A percentile compares a stretch with the other conserved stretches of the same genome.
Conservation (phyloP, 2,888 invertebrate genomes). For the Cancer borealis region DNA sequence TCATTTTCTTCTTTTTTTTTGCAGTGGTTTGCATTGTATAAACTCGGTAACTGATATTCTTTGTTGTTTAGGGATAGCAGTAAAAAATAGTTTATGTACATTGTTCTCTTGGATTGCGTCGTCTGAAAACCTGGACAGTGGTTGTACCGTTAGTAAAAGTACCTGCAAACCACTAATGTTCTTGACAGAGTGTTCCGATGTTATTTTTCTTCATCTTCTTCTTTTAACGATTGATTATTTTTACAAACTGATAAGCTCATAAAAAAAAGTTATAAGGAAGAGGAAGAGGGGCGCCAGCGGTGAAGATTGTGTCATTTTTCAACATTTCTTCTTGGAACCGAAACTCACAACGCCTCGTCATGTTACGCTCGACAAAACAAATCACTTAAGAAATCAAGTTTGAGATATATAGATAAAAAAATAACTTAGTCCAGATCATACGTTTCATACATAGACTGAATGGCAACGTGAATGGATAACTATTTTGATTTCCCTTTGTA, state of each 20-base stretch:
- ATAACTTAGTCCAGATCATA: background rate
- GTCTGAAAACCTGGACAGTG: background rate
- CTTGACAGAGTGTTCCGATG: background rate
- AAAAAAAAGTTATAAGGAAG: background rate
- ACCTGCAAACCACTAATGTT: background rate
- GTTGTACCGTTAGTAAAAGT: background rate
- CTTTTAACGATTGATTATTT: background rate
- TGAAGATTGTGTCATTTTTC: background rate
- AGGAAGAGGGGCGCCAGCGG: background rate
- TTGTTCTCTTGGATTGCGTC: background rate
- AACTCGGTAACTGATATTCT: background rate
- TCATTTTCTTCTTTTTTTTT: no score
- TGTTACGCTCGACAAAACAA: background rate
- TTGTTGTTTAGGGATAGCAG: background rate
- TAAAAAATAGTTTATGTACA: slow-evolving; percentile 22
- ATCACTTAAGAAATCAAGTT: background rate
- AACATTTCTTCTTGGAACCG: background rate
- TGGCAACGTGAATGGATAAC: background rate
- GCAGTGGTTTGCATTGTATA: background rate
- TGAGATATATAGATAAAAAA: no score
- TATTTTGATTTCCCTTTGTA: slow-evolving; percentile 20
- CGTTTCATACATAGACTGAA: background rate
- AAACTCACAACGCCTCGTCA: background rate
- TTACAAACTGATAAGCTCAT: background rate
- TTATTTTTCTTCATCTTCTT: background rate